Evolutionary conservation across 2,888 invertebrate species (phyloP).

Genomic region (Caenorhabditis becei): DNA sequence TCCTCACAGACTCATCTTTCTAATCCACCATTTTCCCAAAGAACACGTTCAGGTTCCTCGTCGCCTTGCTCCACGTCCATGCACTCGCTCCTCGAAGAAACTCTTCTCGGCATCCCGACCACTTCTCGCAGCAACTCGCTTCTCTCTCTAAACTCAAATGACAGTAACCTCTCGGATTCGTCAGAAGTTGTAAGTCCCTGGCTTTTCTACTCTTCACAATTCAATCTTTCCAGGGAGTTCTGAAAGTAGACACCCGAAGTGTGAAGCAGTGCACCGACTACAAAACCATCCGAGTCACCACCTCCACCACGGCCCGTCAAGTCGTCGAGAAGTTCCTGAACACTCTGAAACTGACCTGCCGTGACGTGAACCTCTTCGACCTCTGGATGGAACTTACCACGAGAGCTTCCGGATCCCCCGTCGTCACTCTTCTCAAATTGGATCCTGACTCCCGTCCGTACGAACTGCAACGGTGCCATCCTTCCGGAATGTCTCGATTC

Average conservation of each 20-base stretch:
- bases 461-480: conserved; percentile 93
- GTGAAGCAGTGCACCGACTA: conserved; percentile 95
- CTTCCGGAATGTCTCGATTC: conserved; percentile 91
- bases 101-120: conserved; percentile 60
- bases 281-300: conserved; percentile 93
- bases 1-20: neutral
- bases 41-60: conserved; percentile 34
- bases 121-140: conserved; percentile 72
- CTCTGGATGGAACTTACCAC: conserved; percentile 87
- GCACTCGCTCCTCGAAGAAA: conserved; percentile 61
- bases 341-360: conserved; percentile 85
- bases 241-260: conserved; percentile 92
- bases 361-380: conserved; percentile 92
- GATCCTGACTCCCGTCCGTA: conserved; percentile 93
- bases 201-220: neutral
- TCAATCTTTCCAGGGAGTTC: conserved; percentile 88
- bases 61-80: conserved; percentile 58
- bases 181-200: conserved; percentile 46
- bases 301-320: conserved; percentile 89
- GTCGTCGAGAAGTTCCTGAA: conserved; percentile 90
- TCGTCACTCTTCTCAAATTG: conserved; percentile 82
- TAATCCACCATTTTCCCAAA: neutral
- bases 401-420: conserved; percentile 55
- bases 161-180: conserved; percentile 67
- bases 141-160: conserved; percentile 73